Evolutionary conservation across 2,113 vertebrate species (phyloP).

Genomic region (Menura novaehollandiae): DNA sequence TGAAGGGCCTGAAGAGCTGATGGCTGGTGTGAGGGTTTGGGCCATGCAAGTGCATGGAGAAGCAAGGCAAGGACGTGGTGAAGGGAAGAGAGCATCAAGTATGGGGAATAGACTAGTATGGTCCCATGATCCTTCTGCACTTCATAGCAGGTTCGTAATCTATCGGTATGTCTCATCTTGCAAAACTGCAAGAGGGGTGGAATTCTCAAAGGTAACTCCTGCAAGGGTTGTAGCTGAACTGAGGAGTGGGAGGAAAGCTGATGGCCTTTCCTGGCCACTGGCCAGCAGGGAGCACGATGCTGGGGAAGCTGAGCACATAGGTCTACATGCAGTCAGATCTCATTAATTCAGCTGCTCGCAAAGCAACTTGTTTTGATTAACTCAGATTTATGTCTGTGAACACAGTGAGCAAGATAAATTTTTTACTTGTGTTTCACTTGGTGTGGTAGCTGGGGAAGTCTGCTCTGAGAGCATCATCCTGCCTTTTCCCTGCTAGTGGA

Average conservation of each 20-base stretch:
- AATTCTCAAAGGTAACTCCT: not conserved
- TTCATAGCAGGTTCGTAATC: fast-evolving
- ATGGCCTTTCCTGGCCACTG: fast-evolving
- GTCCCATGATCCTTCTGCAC: not conserved
- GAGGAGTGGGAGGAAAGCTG: not conserved
- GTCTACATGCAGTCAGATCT: not conserved
- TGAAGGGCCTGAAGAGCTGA: not conserved
- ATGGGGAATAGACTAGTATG: fast-evolving
- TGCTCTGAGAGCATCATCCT: not conserved
- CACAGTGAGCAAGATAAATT: not conserved
- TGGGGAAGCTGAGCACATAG: not conserved
- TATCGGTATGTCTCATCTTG: not conserved
- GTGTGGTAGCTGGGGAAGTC: not conserved
- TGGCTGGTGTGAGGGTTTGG: fast-evolving
- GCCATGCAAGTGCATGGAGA: not conserved
- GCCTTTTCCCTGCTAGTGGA: not conserved
- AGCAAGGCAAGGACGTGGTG: not conserved
- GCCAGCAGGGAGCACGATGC: fast-evolving
- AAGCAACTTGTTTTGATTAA: not conserved
- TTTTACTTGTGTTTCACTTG: not conserved
- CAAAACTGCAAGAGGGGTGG: not conserved
- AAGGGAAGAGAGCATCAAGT: not conserved
- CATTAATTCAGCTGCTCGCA: not conserved
- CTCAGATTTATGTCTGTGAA: not conserved
- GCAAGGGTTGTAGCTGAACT: not conserved